Conservation (phyloP, 2,888 invertebrate species). For the Podabrus alpinus region DNA sequence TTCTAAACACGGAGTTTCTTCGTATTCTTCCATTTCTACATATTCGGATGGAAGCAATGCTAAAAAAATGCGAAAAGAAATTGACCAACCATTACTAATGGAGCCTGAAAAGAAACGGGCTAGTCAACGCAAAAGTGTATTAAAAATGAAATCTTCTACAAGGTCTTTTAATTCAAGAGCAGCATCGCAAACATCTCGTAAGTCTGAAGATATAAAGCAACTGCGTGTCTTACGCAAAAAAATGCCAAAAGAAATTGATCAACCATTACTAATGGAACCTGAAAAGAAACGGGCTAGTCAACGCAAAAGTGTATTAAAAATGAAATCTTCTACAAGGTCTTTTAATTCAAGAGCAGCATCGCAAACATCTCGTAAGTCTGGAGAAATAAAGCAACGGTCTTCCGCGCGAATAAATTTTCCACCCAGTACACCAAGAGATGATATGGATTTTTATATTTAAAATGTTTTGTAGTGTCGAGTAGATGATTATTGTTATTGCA, state of each 20-base stretch:
- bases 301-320: background rate
- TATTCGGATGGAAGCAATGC: background rate
- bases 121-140: background rate
- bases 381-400: background rate
- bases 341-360: background rate
- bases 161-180: background rate
- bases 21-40: background rate
- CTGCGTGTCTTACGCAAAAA: too few species aligned
- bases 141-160: background rate
- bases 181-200: background rate
- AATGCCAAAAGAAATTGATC: background rate
- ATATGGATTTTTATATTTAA: background rate
- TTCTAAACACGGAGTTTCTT: background rate
- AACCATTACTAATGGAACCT: background rate
- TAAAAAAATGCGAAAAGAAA: background rate
- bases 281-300: background rate
- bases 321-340: background rate
- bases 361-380: background rate
- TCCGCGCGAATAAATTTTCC: background rate
- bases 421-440: background rate
- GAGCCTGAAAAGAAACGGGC: background rate
- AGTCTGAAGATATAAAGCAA: too few species aligned
- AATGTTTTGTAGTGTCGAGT: background rate
- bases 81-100: background rate
- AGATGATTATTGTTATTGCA: background rate